phyloP scores from a whole-genome alignment of 2,113 vertebrate species.

The Eretmochelys imbricata region DNA sequence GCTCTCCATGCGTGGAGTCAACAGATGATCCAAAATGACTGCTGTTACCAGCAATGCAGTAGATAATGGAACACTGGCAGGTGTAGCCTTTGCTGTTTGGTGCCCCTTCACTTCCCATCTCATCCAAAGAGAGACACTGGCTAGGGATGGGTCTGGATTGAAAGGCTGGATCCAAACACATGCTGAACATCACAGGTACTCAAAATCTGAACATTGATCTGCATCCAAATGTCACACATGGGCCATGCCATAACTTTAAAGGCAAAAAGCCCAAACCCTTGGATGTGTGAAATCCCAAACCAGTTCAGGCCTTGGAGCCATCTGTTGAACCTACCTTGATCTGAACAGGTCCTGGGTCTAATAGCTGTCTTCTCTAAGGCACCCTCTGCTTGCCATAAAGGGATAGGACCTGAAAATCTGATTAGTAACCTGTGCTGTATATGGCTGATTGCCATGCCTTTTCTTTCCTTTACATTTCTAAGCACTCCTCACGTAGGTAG shows the following conservation, averaged over 20 bases:
- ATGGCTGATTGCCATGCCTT: neutral
- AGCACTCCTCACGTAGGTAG: neutral
- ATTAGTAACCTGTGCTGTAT: neutral
- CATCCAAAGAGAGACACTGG: neutral
- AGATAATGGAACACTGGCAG: neutral
- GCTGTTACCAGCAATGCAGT: neutral
- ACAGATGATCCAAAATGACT: neutral
- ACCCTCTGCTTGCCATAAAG: neutral
- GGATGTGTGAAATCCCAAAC: neutral
- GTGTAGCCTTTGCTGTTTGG: neutral
- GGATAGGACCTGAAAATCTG: neutral
- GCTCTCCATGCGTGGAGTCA: neutral
- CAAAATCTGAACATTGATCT: neutral
- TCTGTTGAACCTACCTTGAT: neutral
- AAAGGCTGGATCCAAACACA: neutral
- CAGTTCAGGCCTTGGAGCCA: conserved; percentile 5
- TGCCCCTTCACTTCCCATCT: neutral
- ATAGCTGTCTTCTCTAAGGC: neutral
- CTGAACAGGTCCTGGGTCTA: neutral
- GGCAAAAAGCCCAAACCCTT: neutral
- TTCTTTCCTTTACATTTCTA: neutral
- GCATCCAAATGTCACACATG: neutral
- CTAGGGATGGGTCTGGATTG: neutral
- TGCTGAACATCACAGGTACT: neutral
- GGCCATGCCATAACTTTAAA: neutral